Evolutionary conservation across 2,888 invertebrate genomes (phyloP), one percentile per base, ranked within the genome.

Genomic region (Agapostemon virescens): DNA sequence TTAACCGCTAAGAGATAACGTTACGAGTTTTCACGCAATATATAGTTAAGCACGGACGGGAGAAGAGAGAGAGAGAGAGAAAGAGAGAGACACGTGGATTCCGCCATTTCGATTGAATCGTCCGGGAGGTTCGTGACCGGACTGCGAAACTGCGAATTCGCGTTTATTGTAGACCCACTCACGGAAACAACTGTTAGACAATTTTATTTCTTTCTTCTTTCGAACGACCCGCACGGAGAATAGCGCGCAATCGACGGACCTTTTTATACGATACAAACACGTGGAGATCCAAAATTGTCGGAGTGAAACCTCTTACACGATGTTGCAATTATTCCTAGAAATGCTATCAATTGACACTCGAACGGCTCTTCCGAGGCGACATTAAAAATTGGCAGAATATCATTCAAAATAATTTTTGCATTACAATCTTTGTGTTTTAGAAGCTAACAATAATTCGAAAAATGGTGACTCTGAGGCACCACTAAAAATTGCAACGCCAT

Each of bases 1-100:
- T 61, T 52, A 79, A 79, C 66, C 74, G 69, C 23, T 80, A 74
- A 80, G 80, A 74, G 52, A 63, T 78, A 69, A 77, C 63, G 52
- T 64, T 49, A 75, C 63, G 66, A 49, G 36, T 49, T 77, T n/a
- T 74, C 64, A 79, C 68, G 64, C 74, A 70, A 30, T 78, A 52
- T 42, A 78, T 66, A 79, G 79, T 79, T 80, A 80, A 74, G 77
- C 26, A 55, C 42, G 26, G 17, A 55, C 7, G n/a, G 30, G 58
- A 63, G 33, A 33, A 33, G 20, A 61, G 33, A 23, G 52, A 61
- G 2, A 20, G 45, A 45, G 45, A 45, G 49, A n/a, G n/a, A 52
- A 7, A 52, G 52, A 52, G 23, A 23, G 36, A n/a, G 9, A 36
- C 11, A 36, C 33, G 17, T 3, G 7, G 38, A 69, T 38, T n/a